Evolutionary conservation across 2,113 vertebrate genomes (phyloP).

Genomic region (Nesoenas mayeri): DNA sequence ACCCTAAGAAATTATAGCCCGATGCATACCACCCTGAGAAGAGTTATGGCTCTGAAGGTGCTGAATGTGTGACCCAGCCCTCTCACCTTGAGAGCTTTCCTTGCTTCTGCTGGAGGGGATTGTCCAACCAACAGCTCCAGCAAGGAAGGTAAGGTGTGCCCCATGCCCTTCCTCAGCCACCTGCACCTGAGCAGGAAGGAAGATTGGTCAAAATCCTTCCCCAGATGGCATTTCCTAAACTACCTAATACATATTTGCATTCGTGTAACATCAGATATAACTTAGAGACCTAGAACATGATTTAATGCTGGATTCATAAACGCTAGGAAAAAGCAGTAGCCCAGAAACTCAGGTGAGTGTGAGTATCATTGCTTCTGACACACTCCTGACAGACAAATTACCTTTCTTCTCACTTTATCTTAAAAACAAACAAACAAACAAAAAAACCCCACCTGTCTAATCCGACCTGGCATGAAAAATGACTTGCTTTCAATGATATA

Average conservation of each 20-base stretch:
- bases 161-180: rapidly evolving
- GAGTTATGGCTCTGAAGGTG: not conserved
- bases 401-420: not conserved
- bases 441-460: not conserved
- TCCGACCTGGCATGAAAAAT: not conserved
- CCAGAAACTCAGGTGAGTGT: not conserved
- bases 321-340: not conserved
- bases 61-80: not conserved
- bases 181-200: not conserved
- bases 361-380: not conserved
- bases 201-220: not conserved
- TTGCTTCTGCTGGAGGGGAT: not conserved
- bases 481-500: not conserved
- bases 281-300: not conserved
- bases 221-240: not conserved
- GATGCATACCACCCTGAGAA: not conserved
- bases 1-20: not conserved
- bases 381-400: not conserved
- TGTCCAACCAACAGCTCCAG: not conserved
- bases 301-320: not conserved
- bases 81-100: not conserved
- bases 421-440: not conserved
- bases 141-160: not conserved
- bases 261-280: not conserved
- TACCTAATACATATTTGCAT: not conserved